A percentile compares a stretch with the other conserved stretches of the same genome.
Conservation (phyloP, 35 echinoderm and acorn worm species). For the Ophioderma brevispina region DNA sequence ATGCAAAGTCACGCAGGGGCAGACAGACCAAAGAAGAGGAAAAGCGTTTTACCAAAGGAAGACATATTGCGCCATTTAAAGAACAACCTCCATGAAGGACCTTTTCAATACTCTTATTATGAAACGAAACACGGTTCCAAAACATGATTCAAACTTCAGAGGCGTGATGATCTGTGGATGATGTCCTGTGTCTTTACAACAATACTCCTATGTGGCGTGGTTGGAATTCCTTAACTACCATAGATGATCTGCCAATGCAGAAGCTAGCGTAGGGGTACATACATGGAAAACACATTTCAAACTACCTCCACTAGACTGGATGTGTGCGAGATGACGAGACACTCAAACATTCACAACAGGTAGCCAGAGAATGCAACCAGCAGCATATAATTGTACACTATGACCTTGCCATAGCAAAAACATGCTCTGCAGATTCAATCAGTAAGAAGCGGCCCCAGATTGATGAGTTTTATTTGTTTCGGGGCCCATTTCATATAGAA, state of each 20-base stretch:
- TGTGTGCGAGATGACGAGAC: constrained; percentile 39
- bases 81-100: background rate
- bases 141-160: background rate
- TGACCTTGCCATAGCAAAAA: constrained; percentile 34
- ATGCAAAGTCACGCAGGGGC: too few relatives aligned
- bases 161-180: constrained; percentile 15
- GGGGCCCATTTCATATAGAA: constrained; percentile 42
- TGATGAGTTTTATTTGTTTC: constrained; percentile 47
- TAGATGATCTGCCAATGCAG: constrained; percentile 31
- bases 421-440: constrained; percentile 34
- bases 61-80: background rate
- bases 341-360: background rate
- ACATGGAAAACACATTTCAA: constrained; percentile 31
- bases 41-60: background rate
- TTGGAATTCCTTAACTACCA: background rate
- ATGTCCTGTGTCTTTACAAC: background rate
- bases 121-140: background rate
- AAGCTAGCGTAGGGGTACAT: background rate
- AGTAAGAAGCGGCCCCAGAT: background rate
- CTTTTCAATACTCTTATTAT: background rate
- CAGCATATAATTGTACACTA: constrained; percentile 6
- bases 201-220: constrained; percentile 39
- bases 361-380: constrained; percentile 39
- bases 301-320: constrained; percentile 21
- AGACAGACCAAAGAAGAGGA: background rate